Evolutionary conservation across 2,888 invertebrate species (phyloP).

Genomic region (Nomada lathburiana): DNA sequence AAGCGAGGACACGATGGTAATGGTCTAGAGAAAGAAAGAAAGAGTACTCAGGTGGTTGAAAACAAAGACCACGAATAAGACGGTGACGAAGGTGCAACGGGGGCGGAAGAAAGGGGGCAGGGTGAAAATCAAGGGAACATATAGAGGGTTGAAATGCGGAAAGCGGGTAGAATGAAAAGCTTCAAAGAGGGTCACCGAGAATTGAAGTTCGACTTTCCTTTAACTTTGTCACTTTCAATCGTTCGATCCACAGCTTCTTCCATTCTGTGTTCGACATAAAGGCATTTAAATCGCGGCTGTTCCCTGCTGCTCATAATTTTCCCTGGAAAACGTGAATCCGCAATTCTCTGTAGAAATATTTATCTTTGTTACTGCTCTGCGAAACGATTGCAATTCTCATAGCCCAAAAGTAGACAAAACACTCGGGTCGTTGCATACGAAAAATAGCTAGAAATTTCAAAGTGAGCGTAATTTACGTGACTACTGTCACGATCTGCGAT

Average conservation of each 20-base stretch:
- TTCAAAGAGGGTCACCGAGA: conserved; percentile 48
- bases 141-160: conserved; percentile 16
- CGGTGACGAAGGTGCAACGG: not conserved
- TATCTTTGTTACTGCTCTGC: too few species aligned
- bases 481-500: too few species aligned
- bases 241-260: conserved; percentile 29
- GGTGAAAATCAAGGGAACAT: conserved; percentile 24
- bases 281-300: conserved; percentile 38
- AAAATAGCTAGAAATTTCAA: too few species aligned
- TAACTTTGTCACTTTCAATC: conserved; percentile 58
- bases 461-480: too few species aligned
- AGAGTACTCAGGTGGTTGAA: conserved; percentile 26
- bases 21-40: conserved; percentile 19
- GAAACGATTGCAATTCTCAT: too few species aligned
- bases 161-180: conserved; percentile 34
- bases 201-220: conserved; percentile 41
- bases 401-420: too few species aligned
- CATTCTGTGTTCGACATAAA: conserved; percentile 5
- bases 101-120: conserved; percentile 1
- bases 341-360: not conserved
- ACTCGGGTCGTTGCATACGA: too few species aligned
- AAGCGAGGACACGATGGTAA: conserved; percentile 65
- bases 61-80: conserved; percentile 37
- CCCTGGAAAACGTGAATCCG: not conserved
- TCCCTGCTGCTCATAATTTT: conserved; percentile 56